A percentile compares a stretch with the other conserved stretches of the same genome.
Evolutionary conservation across 2,797 vertebrate species (phyloP).

Genomic region (Xenentodon cancila): DNA sequence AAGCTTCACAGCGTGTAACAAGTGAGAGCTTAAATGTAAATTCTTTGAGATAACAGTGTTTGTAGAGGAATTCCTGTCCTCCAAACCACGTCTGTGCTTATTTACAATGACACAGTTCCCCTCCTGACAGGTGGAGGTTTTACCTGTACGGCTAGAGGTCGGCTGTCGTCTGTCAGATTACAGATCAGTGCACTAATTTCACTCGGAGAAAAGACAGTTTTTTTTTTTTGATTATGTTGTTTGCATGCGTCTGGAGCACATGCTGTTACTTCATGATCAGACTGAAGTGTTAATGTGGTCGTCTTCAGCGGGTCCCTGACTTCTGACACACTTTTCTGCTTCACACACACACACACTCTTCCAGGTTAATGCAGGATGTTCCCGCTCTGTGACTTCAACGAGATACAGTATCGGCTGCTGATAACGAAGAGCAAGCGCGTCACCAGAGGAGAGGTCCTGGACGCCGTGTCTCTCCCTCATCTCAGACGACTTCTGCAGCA

Average conservation of each 20-base stretch:
- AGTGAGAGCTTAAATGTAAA: background rate
- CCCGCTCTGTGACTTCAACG: slow-evolving; percentile 5
- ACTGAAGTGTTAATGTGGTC: slow-evolving; percentile 10
- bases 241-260: slow-evolving; percentile 33
- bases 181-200: background rate
- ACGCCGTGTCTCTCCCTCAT: slow-evolving; percentile 31
- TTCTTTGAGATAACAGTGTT: slow-evolving; percentile 11
- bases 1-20: too few relatives aligned
- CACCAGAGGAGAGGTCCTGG: slow-evolving; percentile 14
- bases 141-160: background rate
- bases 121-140: too few relatives aligned
- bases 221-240: background rate
- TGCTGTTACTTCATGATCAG: slow-evolving; percentile 19
- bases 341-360: background rate
- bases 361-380: slow-evolving; percentile 17
- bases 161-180: too few relatives aligned
- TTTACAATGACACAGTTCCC: background rate
- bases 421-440: slow-evolving; percentile 9
- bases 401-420: slow-evolving; percentile 31
- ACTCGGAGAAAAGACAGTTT: background rate
- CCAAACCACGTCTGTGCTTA: slow-evolving; percentile 14
- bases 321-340: slow-evolving; percentile 14
- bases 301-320: slow-evolving; percentile 28
- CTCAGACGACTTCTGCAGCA: slow-evolving; percentile 1
- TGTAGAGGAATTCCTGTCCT: background rate